Evolutionary conservation across 2,888 invertebrate genomes (phyloP), one percentile per base, ranked within the genome.

Genomic region (Drosophila anomalipes): DNA sequence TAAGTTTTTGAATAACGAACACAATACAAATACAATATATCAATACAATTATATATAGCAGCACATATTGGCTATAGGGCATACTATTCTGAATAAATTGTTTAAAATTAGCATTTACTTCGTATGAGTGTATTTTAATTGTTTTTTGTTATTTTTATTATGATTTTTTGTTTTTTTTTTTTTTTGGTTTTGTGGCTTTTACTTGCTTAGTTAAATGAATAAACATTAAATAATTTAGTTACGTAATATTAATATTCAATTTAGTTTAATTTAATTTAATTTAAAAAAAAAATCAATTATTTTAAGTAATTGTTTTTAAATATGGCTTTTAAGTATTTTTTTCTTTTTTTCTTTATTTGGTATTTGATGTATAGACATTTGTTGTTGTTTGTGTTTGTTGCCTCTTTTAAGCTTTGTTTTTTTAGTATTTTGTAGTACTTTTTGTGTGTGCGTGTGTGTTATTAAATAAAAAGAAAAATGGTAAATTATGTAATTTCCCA

Each of bases 201-300:
- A 52, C 32, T 81, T 62, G 53, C 61, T 63, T 79, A 65, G 62
- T 73, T 77, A 83, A 86, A 86, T 83, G 71, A 86, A 72, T 86
- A 86, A 86, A 86, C 89, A 84, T 88, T 83, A 82, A 85, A 85
- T 85, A 87, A 85, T 87, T 85, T 87, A 75, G 82, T 85, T 82
- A 82, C 41, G 74, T 78, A 82, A 82, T 75, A 69, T 75, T 82
- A 88, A 82, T 86, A 86, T 83, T 83, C 68, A 76, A 83, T 83
- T 83, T 71, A 86, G 81, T 85, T 84, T 63, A 86, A 87, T 82
- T 73, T 73, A 82, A 78, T 82, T 70, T 33, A 75, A 79, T 26
- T 37, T 16, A 63, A 83, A 74, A 73, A 76, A 65, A 63, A 79
- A 64, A 68, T 58, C 69, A 81, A 57, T 83, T 73, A 68, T 70